Base-by-base conservation (phyloP, 1,140 invertebrate genomes). In the Solen grandis region DNA sequence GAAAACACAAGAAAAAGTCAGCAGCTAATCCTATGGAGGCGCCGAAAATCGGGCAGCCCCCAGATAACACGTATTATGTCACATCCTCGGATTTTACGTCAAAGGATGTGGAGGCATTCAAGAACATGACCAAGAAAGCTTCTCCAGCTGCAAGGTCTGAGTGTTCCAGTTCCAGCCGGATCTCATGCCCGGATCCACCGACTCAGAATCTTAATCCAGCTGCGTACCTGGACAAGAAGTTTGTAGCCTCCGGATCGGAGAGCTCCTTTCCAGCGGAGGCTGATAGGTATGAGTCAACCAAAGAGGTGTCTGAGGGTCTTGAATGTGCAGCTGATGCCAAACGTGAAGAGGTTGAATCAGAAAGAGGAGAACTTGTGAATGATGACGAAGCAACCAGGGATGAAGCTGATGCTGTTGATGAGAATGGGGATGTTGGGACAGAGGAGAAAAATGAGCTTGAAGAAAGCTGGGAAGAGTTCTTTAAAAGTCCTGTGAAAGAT, bases 121-220 rank as follows among this genome's bases (percentile, higher is more conserved):
- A 82, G 27, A 85, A 79, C 63, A 52, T 86, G 57, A 60, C 63
- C 2, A 33, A 16, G 22, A 59, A 31, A 35, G 62, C 41, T 13
- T 66, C 80, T 13, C 57, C 62, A 38, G 52, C 36, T 33, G 62
- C 70, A 8, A 81, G 70, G 10, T 89, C 88, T 5, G 86, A 87
- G 52, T 83, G 84, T 36, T 90, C 89, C 5, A 84, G 79, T 22
- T 89, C 87, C 14, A 87, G 88, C 72, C 85, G 79, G 22, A 65
- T 85, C 1, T 90, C 89, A 0, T 87, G 85, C 46, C 89, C 88
- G 4, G 89, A 90, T 57, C 82, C 85, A 0, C 73, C 82, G 1
- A 83, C 84, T 31, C 68, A 80, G 59, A 85, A 87, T 25, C 27
- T 59, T n/a, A 85, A 80, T 41, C 82, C 85, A 19, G 77, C 77